Conservation (phyloP, 2,113 vertebrate genomes). For the Merops nubicus region DNA sequence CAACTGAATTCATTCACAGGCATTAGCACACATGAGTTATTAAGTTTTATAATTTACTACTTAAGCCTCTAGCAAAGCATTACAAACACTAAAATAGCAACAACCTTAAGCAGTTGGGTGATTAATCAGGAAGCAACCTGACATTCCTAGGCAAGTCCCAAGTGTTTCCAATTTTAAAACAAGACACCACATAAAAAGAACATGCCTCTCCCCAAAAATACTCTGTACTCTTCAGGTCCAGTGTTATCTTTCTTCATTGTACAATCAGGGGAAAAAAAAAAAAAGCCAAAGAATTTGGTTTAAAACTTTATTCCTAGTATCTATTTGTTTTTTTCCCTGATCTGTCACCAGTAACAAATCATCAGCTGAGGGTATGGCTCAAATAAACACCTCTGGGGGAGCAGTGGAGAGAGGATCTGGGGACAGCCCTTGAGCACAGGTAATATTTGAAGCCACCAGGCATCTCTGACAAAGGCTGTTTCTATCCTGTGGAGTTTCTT, state of each 20-base stretch:
- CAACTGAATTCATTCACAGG: neutral
- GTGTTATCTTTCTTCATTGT: neutral
- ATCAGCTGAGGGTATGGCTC: neutral
- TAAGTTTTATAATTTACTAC: constrained; percentile 10
- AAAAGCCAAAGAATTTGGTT: neutral
- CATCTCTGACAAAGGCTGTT: neutral
- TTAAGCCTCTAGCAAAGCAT: constrained; percentile 34
- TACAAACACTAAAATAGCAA: constrained; percentile 43
- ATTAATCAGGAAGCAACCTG: constrained; percentile 42
- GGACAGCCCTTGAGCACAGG: neutral
- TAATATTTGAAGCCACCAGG: neutral
- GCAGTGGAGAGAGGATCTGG: neutral
- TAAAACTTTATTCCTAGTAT: neutral
- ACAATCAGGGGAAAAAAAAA: too few relatives aligned
- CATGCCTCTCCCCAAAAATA: neutral
- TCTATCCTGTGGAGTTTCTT: neutral
- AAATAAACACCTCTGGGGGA: neutral
- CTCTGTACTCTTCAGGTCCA: neutral
- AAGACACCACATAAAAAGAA: neutral
- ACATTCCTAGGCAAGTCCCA: neutral
- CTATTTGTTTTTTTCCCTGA: neutral
- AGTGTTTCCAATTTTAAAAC: neutral
- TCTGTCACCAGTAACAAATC: neutral
- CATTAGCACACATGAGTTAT: neutral
- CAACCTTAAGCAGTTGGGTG: constrained; percentile 3